These are phyloP conservation scores for Lottia gigantea DNA, from an alignment of 2,888 invertebrate genomes.

Conservation along the genomic window DNA sequence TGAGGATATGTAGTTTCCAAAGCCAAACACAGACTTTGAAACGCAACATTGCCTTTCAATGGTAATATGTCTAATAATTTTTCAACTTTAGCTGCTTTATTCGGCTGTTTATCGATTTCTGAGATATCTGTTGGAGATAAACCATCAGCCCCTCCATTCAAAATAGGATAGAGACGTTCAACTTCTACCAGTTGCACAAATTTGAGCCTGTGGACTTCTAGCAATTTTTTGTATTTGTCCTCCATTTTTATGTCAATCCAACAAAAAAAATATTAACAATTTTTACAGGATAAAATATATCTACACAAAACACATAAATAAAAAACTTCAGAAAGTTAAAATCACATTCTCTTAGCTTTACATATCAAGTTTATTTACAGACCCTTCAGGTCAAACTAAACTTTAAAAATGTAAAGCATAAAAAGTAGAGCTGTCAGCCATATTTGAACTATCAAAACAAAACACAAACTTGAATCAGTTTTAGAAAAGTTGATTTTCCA, in stretches of 20 bases:
- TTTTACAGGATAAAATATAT: not conserved
- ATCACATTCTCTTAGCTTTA: too few relatives aligned
- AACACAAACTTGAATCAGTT: not conserved
- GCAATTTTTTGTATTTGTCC: slow-evolving; percentile 52
- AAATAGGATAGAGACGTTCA: slow-evolving; percentile 45
- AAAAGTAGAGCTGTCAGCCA: not conserved
- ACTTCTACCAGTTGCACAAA: slow-evolving; percentile 48
- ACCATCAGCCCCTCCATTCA: slow-evolving; percentile 47
- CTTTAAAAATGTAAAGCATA: not conserved
- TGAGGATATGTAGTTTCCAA: slow-evolving; percentile 55
- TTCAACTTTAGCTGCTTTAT: slow-evolving; percentile 47
- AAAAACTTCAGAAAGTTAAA: too few relatives aligned
- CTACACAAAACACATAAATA: too few relatives aligned
- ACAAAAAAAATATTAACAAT: not conserved
- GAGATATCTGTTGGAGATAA: slow-evolving; percentile 45
- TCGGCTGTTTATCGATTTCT: slow-evolving; percentile 48
- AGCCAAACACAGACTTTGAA: slow-evolving; percentile 48
- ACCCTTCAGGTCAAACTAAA: not conserved
- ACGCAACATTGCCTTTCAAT: slow-evolving; percentile 48
- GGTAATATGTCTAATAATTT: slow-evolving; percentile 53
- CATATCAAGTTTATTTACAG: too few relatives aligned
- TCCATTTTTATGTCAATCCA: slow-evolving; percentile 35
- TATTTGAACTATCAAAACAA: slow-evolving; percentile 10
- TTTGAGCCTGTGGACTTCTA: slow-evolving; percentile 50
- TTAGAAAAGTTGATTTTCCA: not conserved